Conservation (phyloP, 2,113 vertebrate species). For the Australoheros scitulus region DNA sequence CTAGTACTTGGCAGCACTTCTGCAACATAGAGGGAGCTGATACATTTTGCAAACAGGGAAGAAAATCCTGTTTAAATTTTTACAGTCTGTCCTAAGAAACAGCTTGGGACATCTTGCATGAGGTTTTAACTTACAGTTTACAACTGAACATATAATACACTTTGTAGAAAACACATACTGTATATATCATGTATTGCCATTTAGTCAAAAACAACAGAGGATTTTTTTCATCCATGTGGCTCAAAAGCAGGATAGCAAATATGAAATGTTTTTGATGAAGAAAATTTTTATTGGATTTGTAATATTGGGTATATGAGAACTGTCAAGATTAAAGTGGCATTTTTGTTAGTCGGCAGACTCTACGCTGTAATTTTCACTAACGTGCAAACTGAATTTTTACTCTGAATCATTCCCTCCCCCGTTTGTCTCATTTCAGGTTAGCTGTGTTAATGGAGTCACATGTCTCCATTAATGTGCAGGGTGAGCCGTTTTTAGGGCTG, state of each 20-base stretch:
- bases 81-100: not conserved
- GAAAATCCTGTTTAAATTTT: constrained; percentile 8
- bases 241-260: not conserved
- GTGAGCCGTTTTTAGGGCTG: constrained; percentile 29
- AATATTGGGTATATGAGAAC: not conserved
- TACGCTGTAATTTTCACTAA: constrained; percentile 41
- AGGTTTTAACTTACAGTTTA: not conserved
- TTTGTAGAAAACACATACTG: not conserved
- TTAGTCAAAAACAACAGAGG: not conserved
- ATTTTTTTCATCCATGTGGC: not conserved
- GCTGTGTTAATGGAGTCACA: constrained; percentile 64
- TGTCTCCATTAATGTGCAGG: constrained; percentile 50
- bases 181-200: not conserved
- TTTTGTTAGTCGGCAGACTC: not conserved
- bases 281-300: not conserved
- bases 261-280: not conserved
- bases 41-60: not conserved
- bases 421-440: constrained; percentile 21
- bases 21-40: not conserved
- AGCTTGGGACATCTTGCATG: not conserved
- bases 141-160: not conserved
- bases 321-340: not conserved
- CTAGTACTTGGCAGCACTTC: not conserved
- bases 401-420: not conserved
- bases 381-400: constrained; percentile 15